Evolutionary conservation across 2,797 vertebrate species (phyloP), one percentile per base, ranked within the genome.

Genomic region (Spinus olivaceus): DNA sequence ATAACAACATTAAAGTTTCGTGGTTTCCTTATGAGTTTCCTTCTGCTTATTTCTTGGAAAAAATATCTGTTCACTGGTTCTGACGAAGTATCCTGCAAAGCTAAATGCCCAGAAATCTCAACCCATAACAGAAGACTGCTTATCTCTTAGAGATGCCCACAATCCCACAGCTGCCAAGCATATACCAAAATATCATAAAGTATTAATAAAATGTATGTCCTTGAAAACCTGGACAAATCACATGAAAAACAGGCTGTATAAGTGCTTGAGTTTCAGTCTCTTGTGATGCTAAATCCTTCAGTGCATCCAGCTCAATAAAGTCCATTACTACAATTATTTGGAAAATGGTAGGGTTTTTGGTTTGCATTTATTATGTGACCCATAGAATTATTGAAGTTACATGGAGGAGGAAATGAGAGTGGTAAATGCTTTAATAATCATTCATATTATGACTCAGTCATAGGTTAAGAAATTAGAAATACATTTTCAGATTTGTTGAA

Each of bases 281-380:
- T 69, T 76, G 6, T 42, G 33, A 50, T 54, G 10, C 10, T 74
- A n/a, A 82, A 86, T 53, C 27, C 30, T 79, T 44, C 73, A 57
- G 14, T n/a, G 30, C 13, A 22, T 27, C 21, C 44, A 73, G 32
- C 49, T 67, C 50, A 51, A 18, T 53, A 57, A 67, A 39, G 14
- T 56, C 28, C 27, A 71, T 28, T 27, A 35, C 25, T 44, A 6
- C 13, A 27, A 4, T 24, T 33, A 10, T 50, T 77, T 50, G n/a
- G 20, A 28, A 88, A 86, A 74, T 9, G 0, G 7, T 44, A 39
- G 20, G 9, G 12, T 0, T 15, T 46, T 70, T 32, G 4, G 1
- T 67, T 95, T 91, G 27, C 22, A 4, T 74, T 78, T 60, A 22
- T 25, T 71, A 3, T 41, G 32, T 69, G 20, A 67, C 12, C 22